phyloP scores from a whole-genome alignment of 2,888 invertebrate genomes.

The Sarcophaga variegata region DNA sequence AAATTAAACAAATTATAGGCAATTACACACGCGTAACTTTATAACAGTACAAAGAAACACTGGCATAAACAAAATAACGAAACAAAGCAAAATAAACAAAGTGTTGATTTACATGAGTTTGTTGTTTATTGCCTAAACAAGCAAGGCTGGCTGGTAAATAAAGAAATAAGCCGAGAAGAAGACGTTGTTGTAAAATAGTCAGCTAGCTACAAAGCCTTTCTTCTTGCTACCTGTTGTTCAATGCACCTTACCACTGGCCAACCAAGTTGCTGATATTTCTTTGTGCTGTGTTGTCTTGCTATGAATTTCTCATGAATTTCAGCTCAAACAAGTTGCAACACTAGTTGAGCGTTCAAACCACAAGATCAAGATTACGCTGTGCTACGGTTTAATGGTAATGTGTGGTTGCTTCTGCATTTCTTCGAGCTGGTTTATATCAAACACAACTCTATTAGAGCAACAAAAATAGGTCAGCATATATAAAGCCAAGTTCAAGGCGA shows the following conservation, averaged over 20 bases:
- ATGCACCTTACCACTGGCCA: conserved; percentile 31
- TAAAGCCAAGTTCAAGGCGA: conserved; percentile 92
- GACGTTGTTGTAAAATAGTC: conserved; percentile 51
- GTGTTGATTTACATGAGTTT: conserved; percentile 60
- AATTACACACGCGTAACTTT: conserved; percentile 62
- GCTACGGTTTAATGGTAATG: conserved; percentile 23
- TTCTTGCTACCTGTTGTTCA: conserved; percentile 46
- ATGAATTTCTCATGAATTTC: conserved; percentile 27
- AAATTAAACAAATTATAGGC: conserved; percentile 71
- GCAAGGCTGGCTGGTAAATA: background rate
- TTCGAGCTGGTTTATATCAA: conserved; percentile 66
- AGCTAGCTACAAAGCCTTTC: conserved; percentile 27
- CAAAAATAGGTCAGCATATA: conserved; percentile 90
- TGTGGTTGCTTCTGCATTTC: conserved; percentile 65
- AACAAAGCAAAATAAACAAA: conserved; percentile 25
- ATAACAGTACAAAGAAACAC: conserved; percentile 52
- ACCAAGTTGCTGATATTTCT: conserved; percentile 40
- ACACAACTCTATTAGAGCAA: conserved; percentile 60
- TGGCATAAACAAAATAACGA: conserved; percentile 2
- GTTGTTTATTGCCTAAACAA: conserved; percentile 34
- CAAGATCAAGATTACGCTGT: conserved; percentile 25
- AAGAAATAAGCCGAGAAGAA: conserved; percentile 45
- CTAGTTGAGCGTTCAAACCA: conserved; percentile 24
- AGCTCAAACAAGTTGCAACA: conserved; percentile 61
- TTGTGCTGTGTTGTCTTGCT: conserved; percentile 36